Base-by-base conservation (phyloP, 2,888 invertebrate species). In the Ganaspis brasiliensis region DNA sequence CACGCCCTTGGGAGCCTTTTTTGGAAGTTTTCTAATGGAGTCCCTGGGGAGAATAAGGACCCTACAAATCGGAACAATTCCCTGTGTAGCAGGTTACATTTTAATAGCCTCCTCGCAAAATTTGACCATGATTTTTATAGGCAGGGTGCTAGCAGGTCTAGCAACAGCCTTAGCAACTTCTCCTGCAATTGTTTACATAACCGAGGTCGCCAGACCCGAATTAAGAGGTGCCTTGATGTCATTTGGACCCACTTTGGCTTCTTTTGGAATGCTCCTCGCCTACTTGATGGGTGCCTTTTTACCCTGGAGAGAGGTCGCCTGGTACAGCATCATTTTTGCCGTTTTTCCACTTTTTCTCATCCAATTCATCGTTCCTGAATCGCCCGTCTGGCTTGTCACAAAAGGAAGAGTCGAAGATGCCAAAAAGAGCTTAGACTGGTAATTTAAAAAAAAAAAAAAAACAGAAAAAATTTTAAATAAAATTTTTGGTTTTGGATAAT, bases 151-250 rank as follows among this genome's bases (percentile, higher is more conserved):
- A 26, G 92, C 93, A 0, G 94, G 94, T 14, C 83, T 94, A 40
- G 93, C 93, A 0, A 92, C 93, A 90, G 94, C 94, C 2, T 90
- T 94, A 88, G 93, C 93, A 14, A 93, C 93, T 1, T 93, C 94
- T 81, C 94, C 94, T 14, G 94, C 94, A 1, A 93, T 94, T 57
- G 94, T 94, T 26, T 94, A 94, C 88, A 93, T 94, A 74, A 94
- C 94, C 8, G 94, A 94, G 89, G 93, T 94, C 1, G 93, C 94
- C 0, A 89, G 93, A 59, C 93, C 94, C 1, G 94, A 94, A 84
- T 90, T 94, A 78, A 88, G 94, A 77, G 94, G 94, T n/a, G 93
- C 94, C 10, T 88, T 94, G 61, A 93, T 94, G 78, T 93, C 94
- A 10, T 91, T 92, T 37, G 93, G 93, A 4, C 94, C 94, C 2